A percentile compares a stretch with the other conserved stretches of the same genome.
Conservation (phyloP, 2,888 invertebrate species). For the Teleiodes luculella region DNA sequence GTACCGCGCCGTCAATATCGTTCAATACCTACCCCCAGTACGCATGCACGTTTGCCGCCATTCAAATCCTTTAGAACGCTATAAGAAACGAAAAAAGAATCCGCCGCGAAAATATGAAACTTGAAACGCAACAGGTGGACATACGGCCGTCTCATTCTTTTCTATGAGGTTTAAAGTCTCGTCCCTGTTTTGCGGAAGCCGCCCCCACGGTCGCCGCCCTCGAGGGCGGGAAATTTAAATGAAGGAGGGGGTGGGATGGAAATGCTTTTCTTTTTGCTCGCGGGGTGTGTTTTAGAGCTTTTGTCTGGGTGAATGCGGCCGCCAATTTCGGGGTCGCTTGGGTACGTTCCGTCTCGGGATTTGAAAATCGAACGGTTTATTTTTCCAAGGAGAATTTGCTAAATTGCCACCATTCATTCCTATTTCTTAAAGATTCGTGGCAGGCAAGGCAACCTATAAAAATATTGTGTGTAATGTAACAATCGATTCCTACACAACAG, state of each 20-base stretch:
- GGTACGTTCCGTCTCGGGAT: constrained; percentile 62
- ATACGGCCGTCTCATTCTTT: constrained; percentile 76
- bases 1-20: constrained; percentile 52
- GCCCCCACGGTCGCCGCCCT: constrained; percentile 74
- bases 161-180: constrained; percentile 67
- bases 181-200: constrained; percentile 72
- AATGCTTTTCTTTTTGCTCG: constrained; percentile 76
- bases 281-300: constrained; percentile 75
- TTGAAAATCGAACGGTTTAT: constrained; percentile 59
- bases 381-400: constrained; percentile 23
- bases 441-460: background rate
- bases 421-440: constrained; percentile 19
- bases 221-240: constrained; percentile 75
- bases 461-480: background rate
- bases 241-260: constrained; percentile 72
- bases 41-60: constrained; percentile 65
- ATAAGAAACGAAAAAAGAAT: constrained; percentile 71
- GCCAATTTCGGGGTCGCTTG: constrained; percentile 76
- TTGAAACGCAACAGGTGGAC: constrained; percentile 73
- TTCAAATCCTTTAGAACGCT: constrained; percentile 64
- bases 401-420: constrained; percentile 23
- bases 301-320: constrained; percentile 78
- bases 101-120: constrained; percentile 69
- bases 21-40: constrained; percentile 63
- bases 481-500: too few species aligned